Evolutionary conservation across 2,888 invertebrate genomes (phyloP), one percentile per base, ranked within the genome.

Genomic region (Apamea monoglypha): DNA sequence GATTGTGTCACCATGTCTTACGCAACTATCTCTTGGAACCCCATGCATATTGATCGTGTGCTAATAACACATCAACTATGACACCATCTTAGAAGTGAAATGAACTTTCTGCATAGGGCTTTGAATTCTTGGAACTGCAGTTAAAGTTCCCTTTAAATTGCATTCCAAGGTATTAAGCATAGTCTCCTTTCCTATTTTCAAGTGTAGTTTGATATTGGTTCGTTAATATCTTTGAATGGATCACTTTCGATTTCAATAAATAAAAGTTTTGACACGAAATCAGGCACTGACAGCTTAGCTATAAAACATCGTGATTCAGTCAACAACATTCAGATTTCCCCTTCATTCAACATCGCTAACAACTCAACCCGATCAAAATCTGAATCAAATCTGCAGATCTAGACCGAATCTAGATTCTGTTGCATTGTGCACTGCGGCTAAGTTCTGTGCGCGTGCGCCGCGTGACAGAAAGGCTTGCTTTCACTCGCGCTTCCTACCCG

Each of bases 401-500:
- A 71, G 76, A 74, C 67, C 29, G 85, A 83, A 73, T 80, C 78
- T 83, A 81, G 85, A 78, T 70, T 85, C 76, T 59, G 81, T 68
- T 88, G 90, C 88, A 89, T 85, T 87, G 86, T 87, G 87, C 89
- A 90, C 85, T 82, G 80, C 68, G 85, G 87, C 80, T 82, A 84
- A 86, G 78, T 73, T 69, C 21, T 73, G 72, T 81, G 91, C 90
- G 91, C 92, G 92, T 91, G 93, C 91, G 90, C 87, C 79, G 88
- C 93, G 92, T 92, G 92, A 92, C 91, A 87, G 89, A 88, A 88
- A 89, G 88, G 82, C 78, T 85, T 82, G 90, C 93, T 93, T 93
- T 93, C 93, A 91, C 93, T 85, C 86, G 88, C 89, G 89, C 87
- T 92, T 92, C 92, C 91, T 89, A 83, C 89, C 88, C 79, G 85